phyloP scores from a whole-genome alignment of 2,888 invertebrate species.

The Acleris literana region DNA sequence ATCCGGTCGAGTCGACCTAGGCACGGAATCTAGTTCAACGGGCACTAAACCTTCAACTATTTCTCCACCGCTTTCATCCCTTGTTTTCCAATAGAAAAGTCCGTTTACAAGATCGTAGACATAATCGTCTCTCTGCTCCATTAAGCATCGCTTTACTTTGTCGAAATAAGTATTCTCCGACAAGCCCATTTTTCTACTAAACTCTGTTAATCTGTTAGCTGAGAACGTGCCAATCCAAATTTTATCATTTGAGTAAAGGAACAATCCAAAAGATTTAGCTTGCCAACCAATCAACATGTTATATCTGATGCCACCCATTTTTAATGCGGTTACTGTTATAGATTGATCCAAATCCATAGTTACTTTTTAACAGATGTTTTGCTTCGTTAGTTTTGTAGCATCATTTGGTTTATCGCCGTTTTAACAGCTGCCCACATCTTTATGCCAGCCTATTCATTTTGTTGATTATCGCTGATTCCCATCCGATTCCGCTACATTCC shows the following conservation, averaged over 20 bases:
- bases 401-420: not conserved
- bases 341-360: slow-evolving; percentile 61
- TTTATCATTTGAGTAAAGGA: slow-evolving; percentile 54
- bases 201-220: slow-evolving; percentile 57
- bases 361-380: not conserved
- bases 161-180: slow-evolving; percentile 54
- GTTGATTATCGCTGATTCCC: no score
- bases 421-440: no score
- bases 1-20: slow-evolving; percentile 51
- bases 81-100: slow-evolving; percentile 71
- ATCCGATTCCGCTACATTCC: no score
- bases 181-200: slow-evolving; percentile 63
- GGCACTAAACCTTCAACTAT: slow-evolving; percentile 70
- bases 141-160: slow-evolving; percentile 54
- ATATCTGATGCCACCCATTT: slow-evolving; percentile 49
- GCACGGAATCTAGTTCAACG: slow-evolving; percentile 53
- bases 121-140: slow-evolving; percentile 56
- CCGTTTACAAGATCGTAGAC: slow-evolving; percentile 64
- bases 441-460: no score
- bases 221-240: slow-evolving; percentile 68
- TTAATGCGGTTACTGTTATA: slow-evolving; percentile 61
- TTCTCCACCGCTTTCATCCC: slow-evolving; percentile 47
- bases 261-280: slow-evolving; percentile 61
- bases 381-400: not conserved
- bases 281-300: slow-evolving; percentile 66